phyloP scores from a whole-genome alignment of 1,140 invertebrate species.

The Drosophila busckii region DNA sequence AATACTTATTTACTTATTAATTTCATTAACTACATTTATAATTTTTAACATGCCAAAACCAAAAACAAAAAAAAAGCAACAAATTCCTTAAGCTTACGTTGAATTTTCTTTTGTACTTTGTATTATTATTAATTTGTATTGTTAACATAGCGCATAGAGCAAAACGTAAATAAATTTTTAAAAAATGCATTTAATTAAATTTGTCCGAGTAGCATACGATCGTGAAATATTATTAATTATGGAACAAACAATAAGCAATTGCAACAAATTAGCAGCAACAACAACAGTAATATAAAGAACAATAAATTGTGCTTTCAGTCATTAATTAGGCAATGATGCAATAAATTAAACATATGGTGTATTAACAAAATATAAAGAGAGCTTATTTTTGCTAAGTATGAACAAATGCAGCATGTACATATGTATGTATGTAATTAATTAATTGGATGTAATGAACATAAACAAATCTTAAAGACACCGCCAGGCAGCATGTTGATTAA shows the following conservation, averaged over 20 bases:
- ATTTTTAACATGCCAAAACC: conserved; percentile 48
- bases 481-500: conserved; percentile 5
- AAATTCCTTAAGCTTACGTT: conserved; percentile 56
- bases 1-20: conserved; percentile 27
- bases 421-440: conserved; percentile 2
- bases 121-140: conserved; percentile 21
- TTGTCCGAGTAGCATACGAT: conserved; percentile 24
- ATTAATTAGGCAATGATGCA: conserved; percentile 44
- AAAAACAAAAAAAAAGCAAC: conserved; percentile 14
- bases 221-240: conserved; percentile 1
- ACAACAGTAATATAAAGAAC: conserved; percentile 65
- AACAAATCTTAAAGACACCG: too few species aligned
- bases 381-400: conserved; percentile 38
- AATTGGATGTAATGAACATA: background rate
- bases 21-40: conserved; percentile 72
- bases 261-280: conserved; percentile 41
- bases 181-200: conserved; percentile 29
- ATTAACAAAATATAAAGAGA: conserved; percentile 23
- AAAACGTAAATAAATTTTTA: conserved; percentile 46
- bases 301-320: conserved; percentile 63
- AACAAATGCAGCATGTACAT: conserved; percentile 15
- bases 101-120: conserved; percentile 27
- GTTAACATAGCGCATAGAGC: conserved; percentile 29
- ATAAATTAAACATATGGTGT: conserved; percentile 4
- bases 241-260: conserved; percentile 32